Conservation (phyloP, 2,888 invertebrate species). For the Diloba caeruleocephala region DNA sequence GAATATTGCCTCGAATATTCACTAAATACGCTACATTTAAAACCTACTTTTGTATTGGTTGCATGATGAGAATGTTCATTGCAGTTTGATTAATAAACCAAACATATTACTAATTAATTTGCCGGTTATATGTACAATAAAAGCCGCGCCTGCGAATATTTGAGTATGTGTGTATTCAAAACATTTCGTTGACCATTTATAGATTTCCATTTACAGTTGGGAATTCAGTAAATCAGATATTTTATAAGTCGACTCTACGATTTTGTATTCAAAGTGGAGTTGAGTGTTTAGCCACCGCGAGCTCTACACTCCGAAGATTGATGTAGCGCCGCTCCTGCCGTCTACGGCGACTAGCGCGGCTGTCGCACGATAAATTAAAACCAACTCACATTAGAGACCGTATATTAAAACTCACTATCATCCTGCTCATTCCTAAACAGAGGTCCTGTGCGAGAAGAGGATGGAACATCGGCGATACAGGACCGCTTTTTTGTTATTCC, state of each 20-base stretch:
- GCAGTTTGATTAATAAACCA: constrained; percentile 23
- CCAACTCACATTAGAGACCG: constrained; percentile 80
- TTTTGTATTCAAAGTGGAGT: constrained; percentile 66
- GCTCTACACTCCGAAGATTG: constrained; percentile 77
- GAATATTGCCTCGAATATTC: constrained; percentile 2
- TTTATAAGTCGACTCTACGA: constrained; percentile 59
- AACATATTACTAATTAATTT: constrained; percentile 32
- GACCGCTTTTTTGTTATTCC: constrained; percentile 85
- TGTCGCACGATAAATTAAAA: constrained; percentile 88
- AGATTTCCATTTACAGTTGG: constrained; percentile 31
- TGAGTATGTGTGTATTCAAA: constrained; percentile 30
- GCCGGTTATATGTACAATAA: constrained; percentile 37
- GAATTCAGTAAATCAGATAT: constrained; percentile 44
- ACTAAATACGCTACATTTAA: constrained; percentile 6
- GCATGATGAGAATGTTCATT: constrained; percentile 4
- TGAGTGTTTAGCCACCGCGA: constrained; percentile 67
- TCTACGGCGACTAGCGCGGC: constrained; percentile 77
- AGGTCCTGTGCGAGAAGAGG: constrained; percentile 73
- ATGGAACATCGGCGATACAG: constrained; percentile 72
- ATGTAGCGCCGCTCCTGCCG: constrained; percentile 77
- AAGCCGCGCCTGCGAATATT: constrained; percentile 32
- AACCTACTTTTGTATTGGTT: neutral
- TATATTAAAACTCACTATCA: constrained; percentile 75
- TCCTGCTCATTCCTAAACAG: constrained; percentile 73
- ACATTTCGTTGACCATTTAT: constrained; percentile 26